phyloP scores from a whole-genome alignment of 2,888 invertebrate genomes.

The Tryphoninae sp. region DNA sequence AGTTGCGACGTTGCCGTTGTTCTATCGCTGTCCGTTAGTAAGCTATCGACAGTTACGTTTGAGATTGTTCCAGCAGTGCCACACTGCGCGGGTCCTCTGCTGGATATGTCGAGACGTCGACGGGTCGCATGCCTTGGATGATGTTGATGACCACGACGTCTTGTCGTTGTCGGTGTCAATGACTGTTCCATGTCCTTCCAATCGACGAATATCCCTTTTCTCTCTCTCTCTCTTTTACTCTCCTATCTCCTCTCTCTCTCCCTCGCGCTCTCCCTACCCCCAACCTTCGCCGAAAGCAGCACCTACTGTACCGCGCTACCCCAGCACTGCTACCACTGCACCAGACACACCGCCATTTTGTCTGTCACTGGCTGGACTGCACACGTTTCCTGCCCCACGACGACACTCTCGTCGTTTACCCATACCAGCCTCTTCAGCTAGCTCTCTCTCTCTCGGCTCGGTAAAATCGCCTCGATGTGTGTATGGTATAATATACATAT shows the following conservation, averaged over 20 bases:
- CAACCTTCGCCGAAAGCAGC: slow-evolving; percentile 77
- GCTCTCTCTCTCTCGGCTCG: slow-evolving; percentile 37
- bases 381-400: slow-evolving; percentile 60
- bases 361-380: slow-evolving; percentile 76
- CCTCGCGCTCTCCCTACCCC: slow-evolving; percentile 7
- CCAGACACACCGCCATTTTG: slow-evolving; percentile 81
- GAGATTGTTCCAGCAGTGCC: slow-evolving; percentile 75
- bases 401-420: slow-evolving; percentile 53
- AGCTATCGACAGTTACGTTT: background rate
- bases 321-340: slow-evolving; percentile 84
- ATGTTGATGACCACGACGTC: slow-evolving; percentile 80
- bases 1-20: slow-evolving; percentile 33
- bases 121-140: slow-evolving; percentile 79
- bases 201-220: background rate
- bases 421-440: slow-evolving; percentile 26
- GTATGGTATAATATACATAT: slow-evolving; percentile 46
- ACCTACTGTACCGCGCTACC: slow-evolving; percentile 76
- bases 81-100: slow-evolving; percentile 81
- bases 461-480: background rate
- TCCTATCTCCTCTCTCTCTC: background rate
- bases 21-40: background rate
- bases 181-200: slow-evolving; percentile 73
- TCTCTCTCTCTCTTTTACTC: background rate
- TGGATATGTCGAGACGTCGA: slow-evolving; percentile 73
- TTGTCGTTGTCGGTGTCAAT: slow-evolving; percentile 73